A percentile compares a stretch with the other conserved stretches of the same genome.
phyloP scores from a whole-genome alignment of 2,888 invertebrate species.

The Oegoconia quadripuncta region DNA sequence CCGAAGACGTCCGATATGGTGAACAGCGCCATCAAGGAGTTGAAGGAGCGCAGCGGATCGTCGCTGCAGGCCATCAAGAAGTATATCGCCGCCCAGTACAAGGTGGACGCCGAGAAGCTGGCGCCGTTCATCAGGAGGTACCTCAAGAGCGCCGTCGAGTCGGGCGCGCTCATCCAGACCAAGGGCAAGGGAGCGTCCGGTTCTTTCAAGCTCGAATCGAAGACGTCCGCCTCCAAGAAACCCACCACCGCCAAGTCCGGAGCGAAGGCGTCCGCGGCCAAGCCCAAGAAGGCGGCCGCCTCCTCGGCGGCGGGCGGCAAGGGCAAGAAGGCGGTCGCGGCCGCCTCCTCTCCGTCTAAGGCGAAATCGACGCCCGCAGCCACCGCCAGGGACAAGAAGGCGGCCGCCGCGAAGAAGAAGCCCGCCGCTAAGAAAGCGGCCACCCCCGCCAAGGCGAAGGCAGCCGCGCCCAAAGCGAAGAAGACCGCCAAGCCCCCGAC shows the following conservation, averaged over 20 bases:
- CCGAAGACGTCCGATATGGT: conserved; percentile 71
- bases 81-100: conserved; percentile 64
- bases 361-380: conserved; percentile 16
- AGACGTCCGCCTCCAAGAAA: conserved; percentile 25
- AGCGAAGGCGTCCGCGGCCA: conserved; percentile 32
- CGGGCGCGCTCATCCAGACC: conserved; percentile 74
- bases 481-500: conserved; percentile 40
- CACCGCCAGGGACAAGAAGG: conserved; percentile 29
- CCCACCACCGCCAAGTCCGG: conserved; percentile 19
- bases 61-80: conserved; percentile 81
- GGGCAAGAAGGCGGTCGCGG: conserved; percentile 25
- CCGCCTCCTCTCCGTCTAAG: conserved; percentile 20
- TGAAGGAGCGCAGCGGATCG: conserved; percentile 80
- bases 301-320: no score
- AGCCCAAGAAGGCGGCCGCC: conserved; percentile 25
- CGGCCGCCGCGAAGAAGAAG: conserved; percentile 36
- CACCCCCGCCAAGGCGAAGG: conserved; percentile 24
- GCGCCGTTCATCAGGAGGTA: conserved; percentile 67
- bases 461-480: conserved; percentile 24
- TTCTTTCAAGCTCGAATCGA: conserved; percentile 55
- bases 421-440: conserved; percentile 21
- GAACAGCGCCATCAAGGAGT: conserved; percentile 68
- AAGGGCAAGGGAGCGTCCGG: conserved; percentile 77
- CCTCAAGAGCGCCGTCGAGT: conserved; percentile 70
- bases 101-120: background rate